Evolutionary conservation across 1,140 invertebrate species (phyloP), one percentile per base, ranked within the genome.

Genomic region (Cotesia chilonis): DNA sequence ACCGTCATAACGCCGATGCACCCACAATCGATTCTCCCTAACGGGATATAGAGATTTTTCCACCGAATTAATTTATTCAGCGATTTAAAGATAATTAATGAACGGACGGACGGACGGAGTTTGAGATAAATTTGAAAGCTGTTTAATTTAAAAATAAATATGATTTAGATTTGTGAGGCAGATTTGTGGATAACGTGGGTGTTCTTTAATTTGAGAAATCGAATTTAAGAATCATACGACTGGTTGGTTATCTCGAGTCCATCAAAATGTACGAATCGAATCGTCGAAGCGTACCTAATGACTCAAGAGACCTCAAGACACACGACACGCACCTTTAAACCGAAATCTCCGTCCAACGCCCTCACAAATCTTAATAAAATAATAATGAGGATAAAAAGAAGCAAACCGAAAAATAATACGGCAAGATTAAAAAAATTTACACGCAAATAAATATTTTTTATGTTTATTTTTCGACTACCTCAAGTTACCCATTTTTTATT

Each of bases 271-370:
- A 59, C 17, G 14, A 20, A 59, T 59, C 57, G 57, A 59, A 59
- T 59, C 57, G 3, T 20, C 20, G 17, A 59, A 59, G 57, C 57
- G 17, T 59, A 10, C 28, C 20, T 20, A 59, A 59, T 59, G 20
- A 59, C 57, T 59, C 41, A 47, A 7, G 17, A 59, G 57, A 59
- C 3, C 17, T 59, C 17, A 28, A 17, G 57, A 59, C 17, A 28
- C 57, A 59, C 57, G 57, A 59, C n/a, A 20, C 57, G 57, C n/a
- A 59, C 20, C 57, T 4, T 9, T 14, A 20, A 59, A 59, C 20
- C 20, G 6, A 59, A 59, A 59, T 59, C 57, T 59, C 20, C 20
- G 57, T 59, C n/a, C 57, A 59, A 59, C 57, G 17, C 57, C 57
- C 57, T 17, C 57, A 59, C 14, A 28, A 28, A 20, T 28, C 0